Evolutionary conservation across 2,113 vertebrate genomes (phyloP).

Genomic region (Paradisaea rubra): DNA sequence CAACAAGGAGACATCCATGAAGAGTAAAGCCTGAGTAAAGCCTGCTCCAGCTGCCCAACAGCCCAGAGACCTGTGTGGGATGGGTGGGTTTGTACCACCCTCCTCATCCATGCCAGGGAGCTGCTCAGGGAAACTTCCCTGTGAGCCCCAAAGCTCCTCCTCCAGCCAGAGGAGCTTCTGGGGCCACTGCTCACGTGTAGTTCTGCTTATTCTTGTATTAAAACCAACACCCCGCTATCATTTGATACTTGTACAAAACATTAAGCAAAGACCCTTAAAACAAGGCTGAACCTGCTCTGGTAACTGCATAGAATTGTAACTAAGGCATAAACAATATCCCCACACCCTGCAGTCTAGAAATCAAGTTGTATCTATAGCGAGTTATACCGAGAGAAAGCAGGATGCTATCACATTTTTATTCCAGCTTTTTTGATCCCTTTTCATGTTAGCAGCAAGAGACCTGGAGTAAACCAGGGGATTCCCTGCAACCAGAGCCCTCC

Average conservation of each 20-base stretch:
- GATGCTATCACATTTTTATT: background rate
- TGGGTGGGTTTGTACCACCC: background rate
- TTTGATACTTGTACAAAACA: background rate
- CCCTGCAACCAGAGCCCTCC: background rate
- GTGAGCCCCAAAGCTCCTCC: background rate
- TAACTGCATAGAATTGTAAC: background rate
- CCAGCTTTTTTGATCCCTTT: background rate
- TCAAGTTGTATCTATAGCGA: background rate
- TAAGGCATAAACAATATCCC: background rate
- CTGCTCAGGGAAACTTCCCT: background rate
- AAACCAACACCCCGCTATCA: rapidly evolving
- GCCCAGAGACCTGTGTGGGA: rapidly evolving
- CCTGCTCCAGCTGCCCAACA: background rate
- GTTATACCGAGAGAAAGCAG: background rate
- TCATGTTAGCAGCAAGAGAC: background rate
- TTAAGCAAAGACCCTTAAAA: background rate
- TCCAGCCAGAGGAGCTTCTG: background rate
- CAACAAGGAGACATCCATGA: background rate
- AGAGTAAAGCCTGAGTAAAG: background rate
- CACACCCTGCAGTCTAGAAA: background rate
- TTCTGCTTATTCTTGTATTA: background rate
- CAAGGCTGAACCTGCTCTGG: background rate
- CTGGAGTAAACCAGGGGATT: background rate
- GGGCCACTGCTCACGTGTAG: rapidly evolving
- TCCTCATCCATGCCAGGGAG: background rate